These are phyloP conservation scores for Frankliniella fusca DNA, from an alignment of 2,888 invertebrate genomes.

Conservation along the genomic window DNA sequence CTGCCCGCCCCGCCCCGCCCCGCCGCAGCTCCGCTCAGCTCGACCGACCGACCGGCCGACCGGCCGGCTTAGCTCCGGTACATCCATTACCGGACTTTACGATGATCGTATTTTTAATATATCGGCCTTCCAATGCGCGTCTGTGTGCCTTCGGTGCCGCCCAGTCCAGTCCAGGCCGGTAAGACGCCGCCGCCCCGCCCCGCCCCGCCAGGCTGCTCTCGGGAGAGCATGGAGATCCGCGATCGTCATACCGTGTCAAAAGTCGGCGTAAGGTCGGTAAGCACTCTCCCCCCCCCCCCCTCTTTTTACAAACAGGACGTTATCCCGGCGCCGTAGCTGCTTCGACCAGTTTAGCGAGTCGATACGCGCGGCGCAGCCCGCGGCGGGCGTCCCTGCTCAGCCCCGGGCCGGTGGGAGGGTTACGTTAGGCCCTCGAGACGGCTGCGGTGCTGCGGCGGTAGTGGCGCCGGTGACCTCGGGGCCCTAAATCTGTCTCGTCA, in stretches of 20 bases:
- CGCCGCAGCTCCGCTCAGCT: neutral
- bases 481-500: constrained; percentile 8
- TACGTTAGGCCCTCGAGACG: too few species aligned
- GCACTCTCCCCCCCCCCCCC: neutral
- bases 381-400: neutral
- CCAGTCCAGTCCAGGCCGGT: neutral
- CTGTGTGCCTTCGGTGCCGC: too few species aligned
- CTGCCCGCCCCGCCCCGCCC: too few species aligned
- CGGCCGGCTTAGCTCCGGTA: neutral
- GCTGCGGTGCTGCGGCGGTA: neutral
- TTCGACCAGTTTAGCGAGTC: neutral
- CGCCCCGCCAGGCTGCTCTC: neutral
- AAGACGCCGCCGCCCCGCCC: neutral
- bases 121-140: constrained; percentile 4
- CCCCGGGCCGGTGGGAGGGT: too few species aligned
- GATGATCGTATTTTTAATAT: constrained; percentile 27
- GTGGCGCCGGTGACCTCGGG: neutral
- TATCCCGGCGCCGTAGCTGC: neutral
- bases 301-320: neutral
- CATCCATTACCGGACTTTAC: constrained; percentile 22
- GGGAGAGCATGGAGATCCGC: neutral
- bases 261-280: too few species aligned
- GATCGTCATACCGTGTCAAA: too few species aligned
- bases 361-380: neutral
- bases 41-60: too few species aligned